phyloP scores from a whole-genome alignment of 2,113 vertebrate genomes.

The Cettia cetti region DNA sequence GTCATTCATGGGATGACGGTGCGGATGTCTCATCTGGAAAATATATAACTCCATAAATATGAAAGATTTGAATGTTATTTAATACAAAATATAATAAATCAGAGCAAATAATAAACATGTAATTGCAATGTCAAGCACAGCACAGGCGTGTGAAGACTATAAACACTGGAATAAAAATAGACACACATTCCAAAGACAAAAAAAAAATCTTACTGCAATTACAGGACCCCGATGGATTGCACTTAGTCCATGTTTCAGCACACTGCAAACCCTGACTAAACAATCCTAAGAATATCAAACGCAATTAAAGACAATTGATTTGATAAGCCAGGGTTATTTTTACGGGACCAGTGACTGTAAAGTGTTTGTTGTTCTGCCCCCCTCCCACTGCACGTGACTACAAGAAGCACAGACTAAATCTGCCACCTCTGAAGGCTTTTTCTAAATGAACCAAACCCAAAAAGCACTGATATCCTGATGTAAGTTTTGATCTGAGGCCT shows the following conservation, averaged over 20 bases:
- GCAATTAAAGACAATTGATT: not conserved
- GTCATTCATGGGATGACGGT: slow-evolving; percentile 22
- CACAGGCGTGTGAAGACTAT: not conserved
- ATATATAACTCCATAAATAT: slow-evolving; percentile 42
- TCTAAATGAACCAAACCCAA: not conserved
- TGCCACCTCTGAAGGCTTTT: not conserved
- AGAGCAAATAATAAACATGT: slow-evolving; percentile 21
- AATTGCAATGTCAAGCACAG: slow-evolving; percentile 10
- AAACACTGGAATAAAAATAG: not conserved
- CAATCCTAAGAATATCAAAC: not conserved
- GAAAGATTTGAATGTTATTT: slow-evolving; percentile 40
- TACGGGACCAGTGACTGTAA: not conserved
- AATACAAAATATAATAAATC: slow-evolving; percentile 38
- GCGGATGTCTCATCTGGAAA: slow-evolving; percentile 15
- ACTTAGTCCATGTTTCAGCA: not conserved
- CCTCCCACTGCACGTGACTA: not conserved
- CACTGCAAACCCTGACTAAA: not conserved
- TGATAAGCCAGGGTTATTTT: not conserved
- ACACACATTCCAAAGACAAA: not conserved
- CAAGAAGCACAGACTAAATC: not conserved
- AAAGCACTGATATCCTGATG: not conserved
- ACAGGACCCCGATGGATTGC: not conserved
- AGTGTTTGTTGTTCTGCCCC: not conserved
- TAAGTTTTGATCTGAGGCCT: not conserved
- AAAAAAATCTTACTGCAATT: not conserved